Conservation (phyloP, 2,888 invertebrate species). For the Drosophila mimica region DNA sequence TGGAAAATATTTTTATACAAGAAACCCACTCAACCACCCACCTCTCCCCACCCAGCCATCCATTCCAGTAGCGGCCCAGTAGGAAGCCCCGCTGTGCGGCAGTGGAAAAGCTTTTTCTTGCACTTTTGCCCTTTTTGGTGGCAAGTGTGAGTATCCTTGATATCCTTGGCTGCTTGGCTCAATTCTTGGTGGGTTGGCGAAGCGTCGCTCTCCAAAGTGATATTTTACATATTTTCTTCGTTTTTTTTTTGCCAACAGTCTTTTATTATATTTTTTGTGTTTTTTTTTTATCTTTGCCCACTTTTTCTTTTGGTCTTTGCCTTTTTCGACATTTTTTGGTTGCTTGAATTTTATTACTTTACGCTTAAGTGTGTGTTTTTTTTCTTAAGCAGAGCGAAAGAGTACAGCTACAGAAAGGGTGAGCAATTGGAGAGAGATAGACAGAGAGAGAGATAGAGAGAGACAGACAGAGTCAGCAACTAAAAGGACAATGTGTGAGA, state of each 20-base stretch:
- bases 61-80: background rate
- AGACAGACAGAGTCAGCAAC: conserved; percentile 1
- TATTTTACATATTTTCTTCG: conserved; percentile 75
- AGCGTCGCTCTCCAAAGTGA: conserved; percentile 70
- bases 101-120: conserved; percentile 60
- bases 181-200: conserved; percentile 46
- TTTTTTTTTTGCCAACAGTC: conserved; percentile 29
- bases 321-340: conserved; percentile 68
- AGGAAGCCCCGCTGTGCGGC: conserved; percentile 51
- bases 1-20: conserved; percentile 81
- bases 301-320: conserved; percentile 44
- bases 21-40: conserved; percentile 33
- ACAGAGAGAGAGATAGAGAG: background rate
- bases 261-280: conserved; percentile 35
- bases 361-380: conserved; percentile 73
- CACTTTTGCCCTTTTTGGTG: conserved; percentile 60
- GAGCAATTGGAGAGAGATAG: conserved; percentile 10
- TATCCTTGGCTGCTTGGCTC: conserved; percentile 36
- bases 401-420: conserved; percentile 2
- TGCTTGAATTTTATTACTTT: conserved; percentile 80
- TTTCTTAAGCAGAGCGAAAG: conserved; percentile 8
- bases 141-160: conserved; percentile 50
- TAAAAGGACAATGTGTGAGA: conserved; percentile 2
- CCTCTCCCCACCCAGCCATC: background rate
- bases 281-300: conserved; percentile 27